Conservation (phyloP, 2,888 invertebrate genomes). For the Apantesis nais region DNA sequence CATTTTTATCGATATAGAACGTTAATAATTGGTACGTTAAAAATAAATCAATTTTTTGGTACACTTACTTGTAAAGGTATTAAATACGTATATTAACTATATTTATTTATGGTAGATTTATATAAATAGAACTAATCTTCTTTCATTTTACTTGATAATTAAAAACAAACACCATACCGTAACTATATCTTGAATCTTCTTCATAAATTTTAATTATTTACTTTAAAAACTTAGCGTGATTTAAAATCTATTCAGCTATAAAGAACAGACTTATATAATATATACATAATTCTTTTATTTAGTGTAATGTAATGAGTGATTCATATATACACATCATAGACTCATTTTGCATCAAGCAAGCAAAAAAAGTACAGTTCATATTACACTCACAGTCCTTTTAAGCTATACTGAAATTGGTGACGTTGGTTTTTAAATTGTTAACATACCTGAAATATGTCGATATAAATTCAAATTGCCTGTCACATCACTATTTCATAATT, state of each 20-base stretch:
- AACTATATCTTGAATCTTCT: too few species aligned
- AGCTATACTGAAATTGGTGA: neutral
- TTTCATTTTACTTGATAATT: neutral
- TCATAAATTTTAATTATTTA: neutral
- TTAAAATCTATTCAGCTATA: too few species aligned
- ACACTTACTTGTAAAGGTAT: too few species aligned
- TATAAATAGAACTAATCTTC: neutral
- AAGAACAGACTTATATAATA: neutral
- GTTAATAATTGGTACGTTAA: neutral
- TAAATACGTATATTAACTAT: too few species aligned
- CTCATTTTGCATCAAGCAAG: neutral
- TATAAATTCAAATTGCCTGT: conserved; percentile 23
- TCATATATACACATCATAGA: neutral
- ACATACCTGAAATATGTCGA: conserved; percentile 22
- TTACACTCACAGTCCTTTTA: conserved; percentile 1
- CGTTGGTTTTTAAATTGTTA: conserved; percentile 4
- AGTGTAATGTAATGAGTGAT: neutral
- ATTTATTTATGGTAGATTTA: too few species aligned
- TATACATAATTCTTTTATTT: neutral
- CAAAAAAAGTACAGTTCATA: neutral
- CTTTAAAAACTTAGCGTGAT: neutral
- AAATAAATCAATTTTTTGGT: too few species aligned
- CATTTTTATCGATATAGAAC: conserved; percentile 16
- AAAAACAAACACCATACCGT: neutral
- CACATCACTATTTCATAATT: conserved; percentile 67